Percentiles rank a stretch among this genome's conserved stretches.
Conservation (phyloP, 1,140 invertebrate species). For the Protaetia brevitarsis region DNA sequence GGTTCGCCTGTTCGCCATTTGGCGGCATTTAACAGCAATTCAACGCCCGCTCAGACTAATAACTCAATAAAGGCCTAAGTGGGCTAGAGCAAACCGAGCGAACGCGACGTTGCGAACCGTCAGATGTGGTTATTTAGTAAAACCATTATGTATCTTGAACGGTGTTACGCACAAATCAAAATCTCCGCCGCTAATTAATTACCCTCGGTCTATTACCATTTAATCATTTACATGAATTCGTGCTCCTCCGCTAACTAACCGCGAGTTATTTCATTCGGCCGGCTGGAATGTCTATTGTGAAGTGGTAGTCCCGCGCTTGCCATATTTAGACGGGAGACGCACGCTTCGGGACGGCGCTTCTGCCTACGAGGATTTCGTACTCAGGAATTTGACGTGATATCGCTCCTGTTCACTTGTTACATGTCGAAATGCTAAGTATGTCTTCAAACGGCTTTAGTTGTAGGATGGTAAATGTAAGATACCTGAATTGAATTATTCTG, state of each 20-base stretch:
- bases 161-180: slow-evolving; percentile 10
- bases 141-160: slow-evolving; percentile 6
- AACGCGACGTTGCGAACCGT: neutral
- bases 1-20: too few relatives aligned
- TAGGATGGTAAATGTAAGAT: neutral
- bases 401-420: neutral
- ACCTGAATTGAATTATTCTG: too few relatives aligned
- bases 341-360: neutral
- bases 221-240: slow-evolving; percentile 17
- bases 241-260: slow-evolving; percentile 3
- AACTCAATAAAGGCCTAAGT: neutral
- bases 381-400: slow-evolving; percentile 12
- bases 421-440: slow-evolving; percentile 8
- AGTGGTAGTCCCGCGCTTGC: neutral
- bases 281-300: neutral
- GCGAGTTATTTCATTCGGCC: slow-evolving; percentile 2
- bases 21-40: too few relatives aligned
- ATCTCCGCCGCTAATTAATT: slow-evolving; percentile 8
- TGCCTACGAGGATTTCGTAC: neutral
- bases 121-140: slow-evolving; percentile 10
- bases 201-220: slow-evolving; percentile 3
- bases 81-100: neutral
- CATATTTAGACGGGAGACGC: slow-evolving; percentile 1
- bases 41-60: too few relatives aligned
- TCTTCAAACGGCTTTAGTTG: neutral